These are phyloP conservation scores for Euwallacea fornicatus DNA, from an alignment of 1,140 invertebrate species.

Conservation along the genomic window DNA sequence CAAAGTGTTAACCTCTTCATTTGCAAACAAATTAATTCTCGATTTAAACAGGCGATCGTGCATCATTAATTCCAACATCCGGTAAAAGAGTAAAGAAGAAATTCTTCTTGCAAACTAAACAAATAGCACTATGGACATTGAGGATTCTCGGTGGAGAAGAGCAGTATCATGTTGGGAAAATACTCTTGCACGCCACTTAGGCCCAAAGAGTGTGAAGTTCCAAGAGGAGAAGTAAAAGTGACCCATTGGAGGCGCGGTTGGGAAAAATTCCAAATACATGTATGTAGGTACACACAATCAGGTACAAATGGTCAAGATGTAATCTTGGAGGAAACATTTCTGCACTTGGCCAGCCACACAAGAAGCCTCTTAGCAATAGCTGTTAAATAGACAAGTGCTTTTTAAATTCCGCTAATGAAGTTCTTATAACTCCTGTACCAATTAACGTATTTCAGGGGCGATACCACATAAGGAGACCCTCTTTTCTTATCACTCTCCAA, in stretches of 20 bases:
- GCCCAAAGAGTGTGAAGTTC: not conserved
- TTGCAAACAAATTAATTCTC: too few relatives aligned
- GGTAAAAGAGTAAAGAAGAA: too few relatives aligned
- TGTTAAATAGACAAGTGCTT: slow-evolving; percentile 33
- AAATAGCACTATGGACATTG: not conserved
- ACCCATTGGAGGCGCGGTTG: slow-evolving; percentile 18
- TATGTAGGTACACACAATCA: slow-evolving; percentile 8
- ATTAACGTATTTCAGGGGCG: slow-evolving; percentile 22
- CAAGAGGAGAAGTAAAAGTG: slow-evolving; percentile 26
- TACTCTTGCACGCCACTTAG: not conserved
- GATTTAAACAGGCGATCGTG: too few relatives aligned
- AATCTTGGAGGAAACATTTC: slow-evolving; percentile 31
- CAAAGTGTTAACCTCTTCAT: too few relatives aligned
- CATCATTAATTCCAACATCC: too few relatives aligned
- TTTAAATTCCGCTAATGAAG: slow-evolving; percentile 36
- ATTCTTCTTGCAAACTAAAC: too few relatives aligned
- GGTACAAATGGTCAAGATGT: slow-evolving; percentile 30
- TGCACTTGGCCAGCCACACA: slow-evolving; percentile 31
- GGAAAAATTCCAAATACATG: slow-evolving; percentile 23
- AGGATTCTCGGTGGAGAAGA: not conserved
- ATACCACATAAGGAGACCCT: not conserved
- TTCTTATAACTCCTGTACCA: slow-evolving; percentile 27
- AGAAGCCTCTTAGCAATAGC: slow-evolving; percentile 28
- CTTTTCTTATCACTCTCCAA: too few relatives aligned
- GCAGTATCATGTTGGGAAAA: not conserved